phyloP scores from a whole-genome alignment of 2,888 invertebrate species.

The Limnephilus rhombicus region DNA sequence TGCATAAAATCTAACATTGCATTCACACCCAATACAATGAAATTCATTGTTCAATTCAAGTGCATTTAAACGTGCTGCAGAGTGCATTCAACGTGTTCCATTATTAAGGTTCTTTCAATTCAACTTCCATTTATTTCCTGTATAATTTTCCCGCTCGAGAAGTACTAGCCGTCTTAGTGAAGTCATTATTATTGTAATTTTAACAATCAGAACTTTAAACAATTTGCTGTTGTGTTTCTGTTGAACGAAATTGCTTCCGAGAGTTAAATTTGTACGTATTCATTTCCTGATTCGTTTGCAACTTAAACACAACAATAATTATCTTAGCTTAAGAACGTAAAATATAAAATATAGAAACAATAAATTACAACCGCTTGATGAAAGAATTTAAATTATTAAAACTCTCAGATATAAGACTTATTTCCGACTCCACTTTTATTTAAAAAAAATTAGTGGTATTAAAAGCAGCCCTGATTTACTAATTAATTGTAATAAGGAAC shows the following conservation, averaged over 20 bases:
- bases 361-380: too few species aligned
- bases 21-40: background rate
- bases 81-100: background rate
- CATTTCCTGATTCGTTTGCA: background rate
- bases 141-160: background rate
- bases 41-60: background rate
- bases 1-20: background rate
- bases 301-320: background rate
- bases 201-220: background rate
- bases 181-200: background rate
- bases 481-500: too few species aligned
- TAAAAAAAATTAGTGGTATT: too few species aligned
- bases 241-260: background rate
- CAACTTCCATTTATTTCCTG: background rate
- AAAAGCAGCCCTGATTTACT: too few species aligned
- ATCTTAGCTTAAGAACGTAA: too few species aligned
- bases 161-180: background rate
- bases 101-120: background rate
- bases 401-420: too few species aligned
- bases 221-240: background rate
- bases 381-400: too few species aligned
- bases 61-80: background rate
- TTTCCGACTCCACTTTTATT: too few species aligned
- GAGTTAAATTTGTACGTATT: background rate
- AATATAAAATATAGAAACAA: too few species aligned